These are phyloP conservation scores for Drosophila sucinea DNA, from an alignment of 1,140 invertebrate genomes.

Conservation along the genomic window DNA sequence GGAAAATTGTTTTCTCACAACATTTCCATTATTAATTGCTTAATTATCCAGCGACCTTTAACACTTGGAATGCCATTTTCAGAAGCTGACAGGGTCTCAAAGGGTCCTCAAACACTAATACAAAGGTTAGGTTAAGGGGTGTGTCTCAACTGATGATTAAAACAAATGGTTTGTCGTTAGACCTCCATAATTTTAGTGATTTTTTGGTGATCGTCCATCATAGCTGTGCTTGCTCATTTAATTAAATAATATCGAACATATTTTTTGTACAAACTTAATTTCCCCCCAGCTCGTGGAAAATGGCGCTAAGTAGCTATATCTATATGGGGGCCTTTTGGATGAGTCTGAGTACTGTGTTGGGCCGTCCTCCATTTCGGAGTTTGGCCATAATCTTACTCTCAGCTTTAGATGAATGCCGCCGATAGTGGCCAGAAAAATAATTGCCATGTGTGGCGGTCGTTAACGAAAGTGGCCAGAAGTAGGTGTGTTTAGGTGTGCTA, in stretches of 20 bases:
- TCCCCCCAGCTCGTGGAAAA: constrained; percentile 7
- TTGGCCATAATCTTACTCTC: constrained; percentile 12
- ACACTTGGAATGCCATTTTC: too few relatives aligned
- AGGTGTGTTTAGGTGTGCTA: constrained; percentile 44
- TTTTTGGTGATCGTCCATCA: background rate
- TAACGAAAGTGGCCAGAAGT: constrained; percentile 62
- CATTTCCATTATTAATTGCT: too few relatives aligned
- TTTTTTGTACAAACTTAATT: background rate
- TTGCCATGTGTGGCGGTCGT: constrained; percentile 51
- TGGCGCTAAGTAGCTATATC: constrained; percentile 15
- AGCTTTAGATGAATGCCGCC: constrained; percentile 50
- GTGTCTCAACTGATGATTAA: background rate
- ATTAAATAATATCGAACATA: background rate
- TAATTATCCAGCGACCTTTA: too few relatives aligned
- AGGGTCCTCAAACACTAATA: too few relatives aligned
- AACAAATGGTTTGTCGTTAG: background rate
- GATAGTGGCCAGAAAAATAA: constrained; percentile 52
- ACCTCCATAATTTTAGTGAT: background rate
- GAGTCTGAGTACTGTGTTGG: background rate
- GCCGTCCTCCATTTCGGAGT: background rate
- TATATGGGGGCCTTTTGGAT: background rate
- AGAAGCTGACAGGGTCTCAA: too few relatives aligned
- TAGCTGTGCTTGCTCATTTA: background rate
- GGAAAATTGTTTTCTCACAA: too few relatives aligned
- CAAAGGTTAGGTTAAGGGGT: background rate